Conservation (phyloP, 2,113 vertebrate genomes). For the Nycticorax nycticorax region DNA sequence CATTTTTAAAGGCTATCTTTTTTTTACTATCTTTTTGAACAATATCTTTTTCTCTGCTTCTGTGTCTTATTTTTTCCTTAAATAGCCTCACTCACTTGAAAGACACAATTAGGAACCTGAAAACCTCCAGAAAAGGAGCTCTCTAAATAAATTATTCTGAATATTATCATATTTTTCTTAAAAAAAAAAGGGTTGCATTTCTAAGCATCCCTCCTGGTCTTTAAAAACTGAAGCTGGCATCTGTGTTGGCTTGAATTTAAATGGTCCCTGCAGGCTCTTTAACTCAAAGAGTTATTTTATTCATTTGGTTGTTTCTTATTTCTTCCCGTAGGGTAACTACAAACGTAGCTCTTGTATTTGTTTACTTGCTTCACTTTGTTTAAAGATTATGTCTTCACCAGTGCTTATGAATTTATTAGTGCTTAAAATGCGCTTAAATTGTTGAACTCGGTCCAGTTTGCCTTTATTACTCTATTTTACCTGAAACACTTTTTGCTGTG, state of each 20-base stretch:
- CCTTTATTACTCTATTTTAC: constrained; percentile 31
- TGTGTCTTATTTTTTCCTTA: neutral
- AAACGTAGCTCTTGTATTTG: constrained; percentile 45
- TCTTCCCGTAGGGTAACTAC: constrained; percentile 36
- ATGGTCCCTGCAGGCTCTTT: constrained; percentile 59
- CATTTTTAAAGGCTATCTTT: neutral
- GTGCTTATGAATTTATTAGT: constrained; percentile 21
- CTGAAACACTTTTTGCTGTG: constrained; percentile 10
- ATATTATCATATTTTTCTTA: neutral
- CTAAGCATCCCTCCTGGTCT: constrained; percentile 21
- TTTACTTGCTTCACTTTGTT: constrained; percentile 54
- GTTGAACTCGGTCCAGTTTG: neutral
- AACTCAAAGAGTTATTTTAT: constrained; percentile 53
- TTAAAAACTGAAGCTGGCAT: constrained; percentile 52
- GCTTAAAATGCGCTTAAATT: constrained; percentile 25
- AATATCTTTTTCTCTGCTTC: neutral
- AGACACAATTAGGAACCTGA: neutral
- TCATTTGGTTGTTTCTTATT: constrained; percentile 48
- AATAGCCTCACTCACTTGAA: neutral
- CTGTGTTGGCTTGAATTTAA: constrained; percentile 57
- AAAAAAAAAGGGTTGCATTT: neutral
- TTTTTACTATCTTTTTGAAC: neutral
- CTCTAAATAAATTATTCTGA: constrained; percentile 1
- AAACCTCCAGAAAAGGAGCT: neutral
- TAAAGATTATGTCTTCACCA: constrained; percentile 44